Percentiles rank a stretch among this genome's conserved stretches.
Evolutionary conservation across 2,113 vertebrate genomes (phyloP).

Genomic region (Melanotaenia duboulayi): DNA sequence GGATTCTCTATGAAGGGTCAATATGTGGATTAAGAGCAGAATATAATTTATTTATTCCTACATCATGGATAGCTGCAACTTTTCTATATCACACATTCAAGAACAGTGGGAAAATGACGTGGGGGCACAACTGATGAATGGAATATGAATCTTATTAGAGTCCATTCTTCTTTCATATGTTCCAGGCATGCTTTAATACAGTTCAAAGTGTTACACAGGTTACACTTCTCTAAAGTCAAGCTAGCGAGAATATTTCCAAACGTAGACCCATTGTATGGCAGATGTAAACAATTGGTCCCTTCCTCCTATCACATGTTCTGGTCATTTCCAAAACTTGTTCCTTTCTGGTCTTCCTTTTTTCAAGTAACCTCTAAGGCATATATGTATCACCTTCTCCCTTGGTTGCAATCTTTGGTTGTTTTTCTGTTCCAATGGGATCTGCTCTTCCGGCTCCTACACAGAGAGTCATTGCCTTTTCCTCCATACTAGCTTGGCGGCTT

Average conservation of each 20-base stretch:
- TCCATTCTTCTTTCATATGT: background rate
- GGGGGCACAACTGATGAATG: background rate
- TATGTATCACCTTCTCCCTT: background rate
- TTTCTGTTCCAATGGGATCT: background rate
- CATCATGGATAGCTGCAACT: background rate
- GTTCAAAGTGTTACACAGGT: no score
- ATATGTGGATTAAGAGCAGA: no score
- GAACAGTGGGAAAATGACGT: background rate
- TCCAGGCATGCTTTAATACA: background rate
- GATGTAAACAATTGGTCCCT: background rate
- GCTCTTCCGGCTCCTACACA: background rate
- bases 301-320: background rate
- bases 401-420: background rate
- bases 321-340: background rate
- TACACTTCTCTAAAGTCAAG: background rate
- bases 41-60: background rate
- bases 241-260: background rate
- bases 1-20: no score
- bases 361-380: background rate
- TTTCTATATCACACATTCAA: background rate
- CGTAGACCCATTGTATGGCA: background rate
- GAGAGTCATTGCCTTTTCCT: background rate
- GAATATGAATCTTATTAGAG: background rate
- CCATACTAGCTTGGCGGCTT: background rate
- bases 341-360: background rate